phyloP scores from a whole-genome alignment of 2,888 invertebrate genomes.

The Synergus laeviventris region DNA sequence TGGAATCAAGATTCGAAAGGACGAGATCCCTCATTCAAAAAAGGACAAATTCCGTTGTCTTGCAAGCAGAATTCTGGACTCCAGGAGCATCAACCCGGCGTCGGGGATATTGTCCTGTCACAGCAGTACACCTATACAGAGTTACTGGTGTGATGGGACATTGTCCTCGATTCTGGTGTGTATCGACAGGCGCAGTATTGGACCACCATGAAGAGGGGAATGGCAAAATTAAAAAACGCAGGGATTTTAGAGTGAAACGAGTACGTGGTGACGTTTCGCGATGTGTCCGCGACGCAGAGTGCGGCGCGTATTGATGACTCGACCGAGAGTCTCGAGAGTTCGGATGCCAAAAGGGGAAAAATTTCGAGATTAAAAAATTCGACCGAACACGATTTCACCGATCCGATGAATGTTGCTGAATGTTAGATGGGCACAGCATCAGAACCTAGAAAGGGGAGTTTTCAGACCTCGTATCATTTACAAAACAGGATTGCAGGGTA shows the following conservation, averaged over 20 bases:
- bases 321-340: background rate
- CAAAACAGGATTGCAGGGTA: conserved; percentile 41
- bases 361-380: background rate
- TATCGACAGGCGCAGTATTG: conserved; percentile 40
- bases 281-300: conserved; percentile 24
- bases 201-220: conserved; percentile 4
- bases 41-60: background rate
- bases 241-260: conserved; percentile 14
- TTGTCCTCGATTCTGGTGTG: conserved; percentile 79
- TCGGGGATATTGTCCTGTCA: conserved; percentile 98
- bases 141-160: conserved; percentile 97
- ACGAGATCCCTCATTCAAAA: background rate
- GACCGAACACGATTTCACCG: background rate
- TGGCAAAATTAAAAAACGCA: background rate
- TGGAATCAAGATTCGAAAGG: conserved; percentile 22
- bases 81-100: conserved; percentile 73
- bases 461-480: background rate
- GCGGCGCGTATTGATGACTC: conserved; percentile 30
- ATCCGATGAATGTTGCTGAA: background rate
- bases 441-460: background rate
- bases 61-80: background rate
- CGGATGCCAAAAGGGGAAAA: background rate
- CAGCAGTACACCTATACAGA: conserved; percentile 90
- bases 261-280: conserved; percentile 18
- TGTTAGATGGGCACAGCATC: conserved; percentile 12